Base-by-base conservation (phyloP, 2,113 vertebrate species). In the Fulica atra region DNA sequence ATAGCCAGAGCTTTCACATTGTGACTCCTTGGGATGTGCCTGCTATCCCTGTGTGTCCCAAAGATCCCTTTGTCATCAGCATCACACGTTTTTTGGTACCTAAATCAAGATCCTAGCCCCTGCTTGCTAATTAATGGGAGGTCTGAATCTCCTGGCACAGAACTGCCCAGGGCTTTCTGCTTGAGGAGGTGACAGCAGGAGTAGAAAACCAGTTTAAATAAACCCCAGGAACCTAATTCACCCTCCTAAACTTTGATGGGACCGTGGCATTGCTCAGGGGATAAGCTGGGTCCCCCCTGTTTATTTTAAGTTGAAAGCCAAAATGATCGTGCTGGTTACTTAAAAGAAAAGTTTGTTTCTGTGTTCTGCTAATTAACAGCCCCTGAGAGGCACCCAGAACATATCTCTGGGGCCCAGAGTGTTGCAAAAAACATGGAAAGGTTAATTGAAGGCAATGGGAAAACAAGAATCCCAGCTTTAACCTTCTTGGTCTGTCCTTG, bases 391-490 rank as follows among this genome's bases (percentile, higher is more conserved):
- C 82, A 85, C 59, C 88, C 91, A 76, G 88, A 83, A 61, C 74
- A 73, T 18, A 51, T 83, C 93, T 85, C 69, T n/a, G 85, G 77
- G 80, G 80, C n/a, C 69, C 3, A 2, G 77, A 90, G 89, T 26
- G 57, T 40, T 81, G 72, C 76, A 87, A 65, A 91, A 91, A 95
- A 88, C 95, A 96, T 3, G 26, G 77, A 69, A 44, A 96, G 96
- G 97, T 97, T 96, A 98, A 97, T 97, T 96, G 96, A 94, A 97
- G 92, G 92, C 97, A 90, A 54, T 23, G 68, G 82, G 80, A 95
- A 88, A 95, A 95, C 87, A 94, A 89, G 93, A 91, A 69, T 73
- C 81, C 68, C 28, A 9, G 59, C 72, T 80, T 85, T 93, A 86
- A 87, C 93, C 89, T 96, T 89, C 81, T 72, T n/a, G 51, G 33